phyloP scores from a whole-genome alignment of 2,797 vertebrate species.

The Chromobotia macracanthus region DNA sequence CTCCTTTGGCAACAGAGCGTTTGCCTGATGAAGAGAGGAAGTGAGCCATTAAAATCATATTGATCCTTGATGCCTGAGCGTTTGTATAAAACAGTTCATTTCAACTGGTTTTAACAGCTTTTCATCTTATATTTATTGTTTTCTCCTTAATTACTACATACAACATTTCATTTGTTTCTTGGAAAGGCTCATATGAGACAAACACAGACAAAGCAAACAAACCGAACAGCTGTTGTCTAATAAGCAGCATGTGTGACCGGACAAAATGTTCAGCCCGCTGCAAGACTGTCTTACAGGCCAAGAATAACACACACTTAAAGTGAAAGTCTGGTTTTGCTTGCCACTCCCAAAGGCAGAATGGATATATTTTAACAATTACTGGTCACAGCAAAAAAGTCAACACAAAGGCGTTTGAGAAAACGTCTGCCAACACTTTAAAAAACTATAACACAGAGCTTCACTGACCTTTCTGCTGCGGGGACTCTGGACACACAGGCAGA shows the following conservation, averaged over 20 bases:
- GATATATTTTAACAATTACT: too few relatives aligned
- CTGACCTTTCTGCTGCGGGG: constrained; percentile 38
- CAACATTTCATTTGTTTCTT: not conserved
- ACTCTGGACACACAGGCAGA: not conserved
- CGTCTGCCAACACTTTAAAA: not conserved
- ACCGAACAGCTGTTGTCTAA: constrained; percentile 15
- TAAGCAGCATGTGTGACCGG: constrained; percentile 10
- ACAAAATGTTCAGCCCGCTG: constrained; percentile 32
- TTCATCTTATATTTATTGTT: not conserved
- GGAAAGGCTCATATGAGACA: not conserved
- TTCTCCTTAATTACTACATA: not conserved
- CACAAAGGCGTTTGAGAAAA: not conserved
- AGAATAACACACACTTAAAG: constrained; percentile 54
- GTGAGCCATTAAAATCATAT: not conserved
- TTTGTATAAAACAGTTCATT: not conserved
- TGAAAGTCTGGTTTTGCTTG: constrained; percentile 39
- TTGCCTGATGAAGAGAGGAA: constrained; percentile 57
- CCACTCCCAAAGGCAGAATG: constrained; percentile 26
- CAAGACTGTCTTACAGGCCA: constrained; percentile 40
- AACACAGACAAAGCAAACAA: not conserved
- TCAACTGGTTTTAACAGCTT: not conserved
- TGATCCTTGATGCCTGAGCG: not conserved
- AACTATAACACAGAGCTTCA: not conserved
- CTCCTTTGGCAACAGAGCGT: constrained; percentile 56
- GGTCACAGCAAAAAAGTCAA: too few relatives aligned